Conservation (phyloP, 53 echinoderm and acorn worm genomes). For the Henricia sp. region DNA sequence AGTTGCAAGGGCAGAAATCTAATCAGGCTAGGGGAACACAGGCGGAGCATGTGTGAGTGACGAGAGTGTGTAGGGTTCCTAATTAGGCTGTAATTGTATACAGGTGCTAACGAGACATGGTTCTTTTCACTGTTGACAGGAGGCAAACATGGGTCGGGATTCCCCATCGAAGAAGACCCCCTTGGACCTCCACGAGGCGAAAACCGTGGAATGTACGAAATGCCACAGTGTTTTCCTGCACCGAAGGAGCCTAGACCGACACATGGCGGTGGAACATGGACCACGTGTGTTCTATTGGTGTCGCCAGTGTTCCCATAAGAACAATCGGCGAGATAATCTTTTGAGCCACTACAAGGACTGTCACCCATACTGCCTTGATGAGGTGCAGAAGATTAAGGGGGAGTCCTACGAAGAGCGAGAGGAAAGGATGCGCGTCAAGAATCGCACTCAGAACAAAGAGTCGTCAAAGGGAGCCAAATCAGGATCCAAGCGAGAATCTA, state of each 20-base stretch:
- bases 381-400: background rate
- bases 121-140: background rate
- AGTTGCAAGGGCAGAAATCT: slow-evolving; percentile 2
- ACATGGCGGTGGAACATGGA: slow-evolving; percentile 10
- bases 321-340: slow-evolving; percentile 1
- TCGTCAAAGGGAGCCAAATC: background rate
- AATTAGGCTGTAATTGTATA: background rate
- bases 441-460: background rate
- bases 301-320: slow-evolving; percentile 27
- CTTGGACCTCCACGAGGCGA: background rate
- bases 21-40: background rate
- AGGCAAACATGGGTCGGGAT: slow-evolving; percentile 1
- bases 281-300: slow-evolving; percentile 24
- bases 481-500: background rate
- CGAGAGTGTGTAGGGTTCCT: background rate
- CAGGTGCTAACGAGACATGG: background rate
- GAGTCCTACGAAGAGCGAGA: slow-evolving; percentile 1
- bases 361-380: background rate
- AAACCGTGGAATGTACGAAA: background rate
- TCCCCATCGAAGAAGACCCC: slow-evolving; percentile 13
- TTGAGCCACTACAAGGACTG: slow-evolving; percentile 12
- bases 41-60: background rate
- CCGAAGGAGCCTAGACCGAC: slow-evolving; percentile 4
- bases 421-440: background rate
- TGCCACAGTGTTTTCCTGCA: background rate